These are phyloP conservation scores for Malurus cyaneus DNA, from an alignment of 2,113 vertebrate genomes.

Conservation along the genomic window DNA sequence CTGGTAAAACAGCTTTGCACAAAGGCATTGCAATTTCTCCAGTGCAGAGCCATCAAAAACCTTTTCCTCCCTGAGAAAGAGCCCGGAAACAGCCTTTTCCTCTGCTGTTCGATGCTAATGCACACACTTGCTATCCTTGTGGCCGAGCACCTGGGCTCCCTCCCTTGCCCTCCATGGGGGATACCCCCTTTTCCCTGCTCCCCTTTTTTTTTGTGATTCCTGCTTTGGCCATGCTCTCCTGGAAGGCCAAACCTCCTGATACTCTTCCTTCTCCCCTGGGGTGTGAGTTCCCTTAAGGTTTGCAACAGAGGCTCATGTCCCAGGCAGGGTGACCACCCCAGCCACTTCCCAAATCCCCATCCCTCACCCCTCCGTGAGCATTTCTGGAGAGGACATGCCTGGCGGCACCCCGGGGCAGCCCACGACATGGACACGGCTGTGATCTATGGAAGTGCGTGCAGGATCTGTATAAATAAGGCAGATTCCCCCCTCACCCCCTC, in stretches of 20 bases:
- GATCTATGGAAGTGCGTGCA: conserved; percentile 25
- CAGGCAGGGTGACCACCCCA: not conserved
- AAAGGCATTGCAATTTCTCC: not conserved
- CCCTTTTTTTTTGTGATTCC: not conserved
- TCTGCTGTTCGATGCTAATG: accelerated
- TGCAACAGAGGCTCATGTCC: accelerated
- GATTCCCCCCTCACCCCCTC: not conserved
- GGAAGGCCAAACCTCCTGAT: not conserved
- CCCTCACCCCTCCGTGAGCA: accelerated
- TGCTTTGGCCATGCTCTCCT: accelerated
- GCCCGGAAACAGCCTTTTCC: not conserved
- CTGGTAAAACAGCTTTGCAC: not conserved
- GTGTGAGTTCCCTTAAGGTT: accelerated
- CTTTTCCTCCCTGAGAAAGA: not conserved
- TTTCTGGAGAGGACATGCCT: not conserved
- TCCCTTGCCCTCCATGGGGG: accelerated
- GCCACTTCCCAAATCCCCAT: not conserved
- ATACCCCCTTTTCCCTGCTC: not conserved
- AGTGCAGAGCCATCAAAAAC: not conserved
- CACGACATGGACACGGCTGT: not conserved
- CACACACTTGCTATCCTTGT: accelerated
- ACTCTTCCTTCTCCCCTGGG: accelerated
- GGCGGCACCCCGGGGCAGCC: not conserved
- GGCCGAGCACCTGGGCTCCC: accelerated
- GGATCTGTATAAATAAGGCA: conserved; percentile 65